Base-by-base conservation (phyloP, 2,113 vertebrate species). In the Bucco capensis region DNA sequence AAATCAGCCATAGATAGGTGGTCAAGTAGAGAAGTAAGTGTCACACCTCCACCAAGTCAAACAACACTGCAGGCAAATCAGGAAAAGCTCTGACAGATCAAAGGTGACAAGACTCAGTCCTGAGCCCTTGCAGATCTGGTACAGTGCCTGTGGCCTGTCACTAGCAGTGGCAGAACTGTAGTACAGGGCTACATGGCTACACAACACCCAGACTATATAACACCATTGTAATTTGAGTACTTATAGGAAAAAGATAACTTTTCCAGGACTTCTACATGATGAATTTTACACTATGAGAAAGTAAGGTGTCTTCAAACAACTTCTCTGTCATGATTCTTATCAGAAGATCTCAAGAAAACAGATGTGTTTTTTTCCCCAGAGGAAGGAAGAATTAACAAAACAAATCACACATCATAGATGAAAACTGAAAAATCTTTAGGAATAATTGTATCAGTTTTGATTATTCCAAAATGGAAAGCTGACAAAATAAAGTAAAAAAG, bases 181-280 rank as follows among this genome's bases (percentile, higher is more conserved):
- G 51, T 53, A 54, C 27, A 54, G 47, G 13, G 27, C 21, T 83
- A 44, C 17, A 30, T 27, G 24, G 19, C 53, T 62, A 53, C 10
- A 21, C 38, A 62, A 38, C 5, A 64, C 24, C 38, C 2, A 51
- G 10, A 7, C 10, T 33, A 33, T 0, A 0, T 58, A 42, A 18
- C 9, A 12, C 8, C 42, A 9, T 50, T 74, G 40, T 42, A 21
- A 38, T 71, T 49, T 22, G 38, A 33, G 13, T 64, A 7, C 15
- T 78, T 58, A 17, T 1, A 60, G 8, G 21, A 19, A 33, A 62
- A 33, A 69, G 62, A 40, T 0, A 49, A 22, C 1, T 37, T 80
- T 72, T 53, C 37, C 37, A 57, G 22, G 10, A 23, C 10, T 75
- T 47, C 28, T 27, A 3, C 30, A 21, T 31, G 7, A 9, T 22